Evolutionary conservation across 2,113 vertebrate species (phyloP), one percentile per base, ranked within the genome.

Genomic region (Carettochelys insculpta): DNA sequence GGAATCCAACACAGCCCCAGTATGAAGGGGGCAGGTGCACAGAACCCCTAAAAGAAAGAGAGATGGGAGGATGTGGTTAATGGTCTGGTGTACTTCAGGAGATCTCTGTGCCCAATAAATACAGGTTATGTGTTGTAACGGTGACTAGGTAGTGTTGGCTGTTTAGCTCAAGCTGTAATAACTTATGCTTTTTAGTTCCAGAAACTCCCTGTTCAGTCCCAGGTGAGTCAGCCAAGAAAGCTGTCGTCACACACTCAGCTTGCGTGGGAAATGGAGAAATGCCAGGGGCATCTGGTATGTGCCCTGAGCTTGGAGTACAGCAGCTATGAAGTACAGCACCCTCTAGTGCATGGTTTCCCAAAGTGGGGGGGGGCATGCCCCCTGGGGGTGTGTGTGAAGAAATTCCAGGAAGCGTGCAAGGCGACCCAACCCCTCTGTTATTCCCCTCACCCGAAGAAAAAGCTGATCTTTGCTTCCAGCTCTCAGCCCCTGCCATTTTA

Each of bases 281-380:
- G n/a, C n/a, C 24, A 38, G 14, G 8, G 19, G 27, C 38, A 47
- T 52, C 0, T 0, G 83, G 43, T 43, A 31, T 11, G 65, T 38
- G 3, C 52, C 41, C 77, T 17, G n/a, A 47, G 6, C 47, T 75
- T 65, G n/a, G n/a, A n/a, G n/a, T 65, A 45, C 0, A 0, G n/a
- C 61, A 8, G 41, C 14, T 82, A 88, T 34, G 25, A 17, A n/a
- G n/a, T n/a, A n/a, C n/a, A n/a, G n/a, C n/a, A 61, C n/a, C 10
- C 6, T 11, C 48, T 50, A 50, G 11, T 50, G 48, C 11, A 50
- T 50, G 14, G 48, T 50, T 50, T 12, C 48, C n/a, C n/a, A n/a
- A n/a, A n/a, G n/a, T n/a, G n/a, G n/a, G n/a, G n/a, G n/a, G n/a
- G n/a, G n/a, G n/a, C n/a, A n/a, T n/a, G n/a, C n/a, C n/a, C n/a